A percentile compares a stretch with the other conserved stretches of the same genome.
These are phyloP conservation scores for Eumaeus atala DNA, from an alignment of 1,140 invertebrate genomes.

Conservation along the genomic window DNA sequence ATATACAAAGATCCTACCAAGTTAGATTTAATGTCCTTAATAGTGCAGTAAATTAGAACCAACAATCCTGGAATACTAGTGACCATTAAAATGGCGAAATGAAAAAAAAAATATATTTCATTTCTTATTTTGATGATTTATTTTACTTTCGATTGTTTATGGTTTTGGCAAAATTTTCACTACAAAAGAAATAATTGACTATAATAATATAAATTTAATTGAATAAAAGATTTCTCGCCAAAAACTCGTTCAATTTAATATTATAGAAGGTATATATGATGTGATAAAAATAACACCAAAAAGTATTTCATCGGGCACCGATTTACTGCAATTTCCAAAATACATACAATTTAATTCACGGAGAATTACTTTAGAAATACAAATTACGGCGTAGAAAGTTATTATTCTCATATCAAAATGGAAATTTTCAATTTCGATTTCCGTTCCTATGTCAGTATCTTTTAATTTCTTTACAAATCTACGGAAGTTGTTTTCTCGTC, in stretches of 20 bases:
- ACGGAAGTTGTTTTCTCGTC: not conserved
- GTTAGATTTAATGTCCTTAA: conserved; percentile 10
- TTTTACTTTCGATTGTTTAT: no score
- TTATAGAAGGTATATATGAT: conserved; percentile 8
- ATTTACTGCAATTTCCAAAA: not conserved
- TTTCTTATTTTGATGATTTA: no score
- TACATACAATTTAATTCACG: not conserved
- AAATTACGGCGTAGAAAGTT: not conserved
- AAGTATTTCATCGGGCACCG: not conserved
- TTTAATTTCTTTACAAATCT: conserved; percentile 9
- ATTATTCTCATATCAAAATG: conserved; percentile 10
- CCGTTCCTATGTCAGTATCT: conserved; percentile 7
- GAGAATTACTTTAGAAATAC: not conserved
- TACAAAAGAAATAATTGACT: no score
- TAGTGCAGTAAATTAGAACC: conserved; percentile 1
- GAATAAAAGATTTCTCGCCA: conserved; percentile 9
- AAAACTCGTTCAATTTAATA: no score
- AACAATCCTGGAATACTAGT: not conserved
- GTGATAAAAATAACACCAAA: not conserved
- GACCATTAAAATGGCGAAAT: conserved; percentile 1
- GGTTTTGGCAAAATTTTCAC: no score
- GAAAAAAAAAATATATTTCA: conserved; percentile 11
- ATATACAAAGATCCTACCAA: not conserved
- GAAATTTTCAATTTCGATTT: not conserved
- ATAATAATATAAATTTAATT: no score